Base-by-base conservation (phyloP, 1,140 invertebrate genomes). In the Penaeus indicus region DNA sequence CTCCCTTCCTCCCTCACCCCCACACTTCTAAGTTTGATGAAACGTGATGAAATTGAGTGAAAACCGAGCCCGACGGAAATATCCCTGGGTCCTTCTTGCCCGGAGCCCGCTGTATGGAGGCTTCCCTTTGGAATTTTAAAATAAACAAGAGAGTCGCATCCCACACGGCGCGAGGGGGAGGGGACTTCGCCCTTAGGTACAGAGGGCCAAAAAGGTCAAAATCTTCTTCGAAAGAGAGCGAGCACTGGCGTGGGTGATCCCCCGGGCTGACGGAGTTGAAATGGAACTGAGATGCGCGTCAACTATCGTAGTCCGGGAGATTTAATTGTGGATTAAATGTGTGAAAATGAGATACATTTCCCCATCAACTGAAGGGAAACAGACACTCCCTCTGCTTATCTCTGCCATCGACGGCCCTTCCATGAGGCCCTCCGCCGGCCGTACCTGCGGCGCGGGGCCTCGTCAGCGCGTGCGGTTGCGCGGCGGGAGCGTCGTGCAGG, bases 261-360 rank as follows among this genome's bases (percentile, higher is more conserved):
- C 27, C n/a, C 81, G 69, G 22, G 18, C 81, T 32, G 75, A 72
- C 60, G 54, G 75, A 84, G 87, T 84, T 84, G 87, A 84, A 88
- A 88, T 84, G 87, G 82, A 84, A 82, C 81, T 84, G 87, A 84
- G 87, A 88, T 79, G 87, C 61, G 69, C 54, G 86, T 64, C 81
- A 88, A 84, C 81, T 84, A 88, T 88, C 72, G 87, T 64, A 82
- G 72, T 84, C 69, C 47, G 60, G 10, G 69, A 88, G 87, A 88
- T 88, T 88, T 88, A 88, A 88, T 88, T 88, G 87, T 88, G 87
- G 87, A 88, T 88, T 88, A 88, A 88, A 88, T 88, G 87, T 77
- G 87, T 83, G 87, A 88, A 88, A 88, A 87, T 88, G 87, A 88
- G 87, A 77, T 84, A 88, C 87, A 88, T 88, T 88, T 88, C 86